Evolutionary conservation across 2,888 invertebrate species (phyloP), one percentile per base, ranked within the genome.

Genomic region (Cremastobaeus sp.): DNA sequence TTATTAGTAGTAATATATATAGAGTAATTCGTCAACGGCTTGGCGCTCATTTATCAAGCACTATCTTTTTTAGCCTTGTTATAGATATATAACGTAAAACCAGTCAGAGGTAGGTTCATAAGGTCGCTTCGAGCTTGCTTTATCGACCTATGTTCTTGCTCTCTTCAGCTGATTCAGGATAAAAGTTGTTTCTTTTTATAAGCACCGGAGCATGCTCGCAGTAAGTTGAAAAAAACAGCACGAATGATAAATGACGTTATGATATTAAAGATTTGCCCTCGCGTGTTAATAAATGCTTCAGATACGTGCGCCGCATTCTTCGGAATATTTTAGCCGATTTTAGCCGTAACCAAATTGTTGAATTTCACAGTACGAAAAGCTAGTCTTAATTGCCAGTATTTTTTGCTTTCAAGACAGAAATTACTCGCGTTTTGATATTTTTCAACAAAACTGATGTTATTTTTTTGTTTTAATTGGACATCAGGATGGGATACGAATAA

Each of bases 131-230:
- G 55, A 39, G 65, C 55, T 55, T 32, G 30, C 59, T 68, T 69
- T 59, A 69, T 69, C 60, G 69, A 69, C 41, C 59, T 52, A 30
- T 45, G 37, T 45, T 68, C 68, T 68, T 52, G 52, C 69, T 69
- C 52, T 37, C 59, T 41, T 37, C 45, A 45, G 45, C 52, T 52
- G 59, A 59, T 52, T 52, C 59, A 50, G 43, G 34, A 52, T 52
- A 68, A 68, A 68, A 59, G 45, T 68, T 68, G 57, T 50, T 59
- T 45, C 57, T 20, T 32, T 68, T 59, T 45, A 37, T 37, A 37
- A 50, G 45, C 34, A 34, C 12, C 34, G 21, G 43, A 34, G 62
- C 52, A 34, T 43, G 30, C 34, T 30, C 15, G 9, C 12, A 43
- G 43, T 52, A 32, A 52, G 34, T 52, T 34, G 32, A 52, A 64